phyloP scores from a whole-genome alignment of 2,797 vertebrate genomes.

The Bradypus variegatus region DNA sequence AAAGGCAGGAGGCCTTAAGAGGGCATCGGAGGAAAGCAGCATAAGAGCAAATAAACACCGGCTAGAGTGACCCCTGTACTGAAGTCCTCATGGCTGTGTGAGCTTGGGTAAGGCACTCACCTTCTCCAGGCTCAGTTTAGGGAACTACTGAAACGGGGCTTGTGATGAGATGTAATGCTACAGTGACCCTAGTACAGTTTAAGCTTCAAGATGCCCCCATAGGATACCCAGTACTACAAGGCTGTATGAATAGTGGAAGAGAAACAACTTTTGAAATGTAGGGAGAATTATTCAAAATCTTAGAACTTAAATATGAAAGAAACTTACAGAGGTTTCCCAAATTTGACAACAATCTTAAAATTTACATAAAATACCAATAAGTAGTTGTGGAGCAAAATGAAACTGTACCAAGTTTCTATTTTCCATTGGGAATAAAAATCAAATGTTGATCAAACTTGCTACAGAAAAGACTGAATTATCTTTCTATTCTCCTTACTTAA shows the following conservation, averaged over 20 bases:
- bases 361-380: background rate
- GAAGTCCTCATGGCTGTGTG: background rate
- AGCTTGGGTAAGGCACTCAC: background rate
- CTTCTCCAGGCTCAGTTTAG: background rate
- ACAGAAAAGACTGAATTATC: background rate
- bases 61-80: fast-evolving
- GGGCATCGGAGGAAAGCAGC: background rate
- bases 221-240: background rate
- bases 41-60: background rate
- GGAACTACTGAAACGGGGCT: background rate
- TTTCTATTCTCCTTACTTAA: background rate
- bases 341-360: background rate
- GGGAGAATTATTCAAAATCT: background rate
- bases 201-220: background rate
- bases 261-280: background rate
- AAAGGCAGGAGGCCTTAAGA: background rate
- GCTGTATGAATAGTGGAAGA: background rate
- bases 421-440: background rate
- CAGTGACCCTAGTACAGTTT: background rate
- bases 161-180: background rate
- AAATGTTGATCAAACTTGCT: background rate
- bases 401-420: background rate
- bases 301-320: background rate
- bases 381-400: background rate
- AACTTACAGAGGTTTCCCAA: background rate